These are phyloP conservation scores for Hiodon alosoides DNA, from an alignment of 2,113 vertebrate species.

Conservation along the genomic window DNA sequence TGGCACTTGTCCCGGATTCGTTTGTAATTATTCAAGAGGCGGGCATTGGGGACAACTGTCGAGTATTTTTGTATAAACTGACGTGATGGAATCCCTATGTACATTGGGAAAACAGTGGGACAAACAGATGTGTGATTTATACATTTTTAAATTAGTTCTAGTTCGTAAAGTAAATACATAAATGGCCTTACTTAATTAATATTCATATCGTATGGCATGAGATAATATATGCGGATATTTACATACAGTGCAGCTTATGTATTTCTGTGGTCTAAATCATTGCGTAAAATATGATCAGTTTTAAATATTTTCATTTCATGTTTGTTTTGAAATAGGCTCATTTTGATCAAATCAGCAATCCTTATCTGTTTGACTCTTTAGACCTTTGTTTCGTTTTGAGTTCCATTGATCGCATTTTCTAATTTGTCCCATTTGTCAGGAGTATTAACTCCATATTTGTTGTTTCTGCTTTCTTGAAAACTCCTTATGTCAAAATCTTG, in stretches of 20 bases:
- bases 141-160: neutral
- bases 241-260: neutral
- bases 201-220: neutral
- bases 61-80: constrained; percentile 32
- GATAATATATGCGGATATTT: neutral
- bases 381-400: neutral
- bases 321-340: neutral
- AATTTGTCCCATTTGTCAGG: too few relatives aligned
- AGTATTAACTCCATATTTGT: too few relatives aligned
- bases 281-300: too few relatives aligned
- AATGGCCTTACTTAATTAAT: too few relatives aligned
- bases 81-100: neutral
- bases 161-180: too few relatives aligned
- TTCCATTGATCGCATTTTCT: neutral
- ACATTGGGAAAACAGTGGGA: too few relatives aligned
- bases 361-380: neutral
- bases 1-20: constrained; percentile 48
- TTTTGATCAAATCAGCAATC: neutral
- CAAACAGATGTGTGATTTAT: too few relatives aligned
- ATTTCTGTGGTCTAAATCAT: too few relatives aligned
- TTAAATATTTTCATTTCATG: neutral
- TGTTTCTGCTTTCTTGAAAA: too few relatives aligned
- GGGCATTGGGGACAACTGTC: constrained; percentile 49
- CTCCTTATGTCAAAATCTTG: too few relatives aligned
- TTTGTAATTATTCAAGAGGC: constrained; percentile 54